Percentiles rank a stretch among this genome's conserved stretches.
Conservation (phyloP, 2,888 invertebrate genomes). For the Cheilosia scutellata region DNA sequence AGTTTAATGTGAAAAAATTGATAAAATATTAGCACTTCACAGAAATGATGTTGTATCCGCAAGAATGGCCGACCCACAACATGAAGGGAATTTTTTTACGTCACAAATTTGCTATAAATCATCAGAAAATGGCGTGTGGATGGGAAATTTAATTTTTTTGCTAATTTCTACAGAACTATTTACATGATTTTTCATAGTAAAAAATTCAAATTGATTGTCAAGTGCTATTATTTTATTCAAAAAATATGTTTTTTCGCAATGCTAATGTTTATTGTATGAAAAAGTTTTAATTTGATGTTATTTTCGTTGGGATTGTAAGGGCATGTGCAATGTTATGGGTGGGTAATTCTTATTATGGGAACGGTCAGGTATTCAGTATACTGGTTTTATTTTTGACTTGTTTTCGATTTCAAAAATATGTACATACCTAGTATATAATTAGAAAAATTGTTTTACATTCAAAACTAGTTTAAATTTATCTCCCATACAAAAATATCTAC, state of each 20-base stretch:
- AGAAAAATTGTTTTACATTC: too few species aligned
- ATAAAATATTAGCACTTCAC: slow-evolving; percentile 86
- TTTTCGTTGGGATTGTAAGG: background rate
- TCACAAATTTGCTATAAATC: slow-evolving; percentile 70
- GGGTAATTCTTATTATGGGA: slow-evolving; percentile 4
- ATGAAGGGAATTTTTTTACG: slow-evolving; percentile 77
- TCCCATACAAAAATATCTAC: too few species aligned
- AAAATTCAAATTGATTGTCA: background rate
- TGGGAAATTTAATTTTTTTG: slow-evolving; percentile 30
- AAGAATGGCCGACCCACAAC: slow-evolving; percentile 90
- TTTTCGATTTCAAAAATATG: background rate
- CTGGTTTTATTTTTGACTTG: background rate
- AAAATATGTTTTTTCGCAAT: background rate
- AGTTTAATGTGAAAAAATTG: slow-evolving; percentile 84
- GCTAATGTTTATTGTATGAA: background rate
- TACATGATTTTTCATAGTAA: background rate
- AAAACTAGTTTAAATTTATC: too few species aligned
- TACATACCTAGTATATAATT: too few species aligned
- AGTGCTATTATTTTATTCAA: background rate
- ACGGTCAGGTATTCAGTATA: slow-evolving; percentile 2
- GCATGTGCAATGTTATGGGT: background rate
- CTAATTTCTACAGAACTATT: background rate
- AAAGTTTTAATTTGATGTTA: background rate
- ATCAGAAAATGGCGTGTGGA: slow-evolving; percentile 46
- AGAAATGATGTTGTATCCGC: slow-evolving; percentile 88